These are phyloP conservation scores for Echinometra lucunter DNA, from an alignment of 53 echinoderm and acorn worm genomes.

Conservation along the genomic window DNA sequence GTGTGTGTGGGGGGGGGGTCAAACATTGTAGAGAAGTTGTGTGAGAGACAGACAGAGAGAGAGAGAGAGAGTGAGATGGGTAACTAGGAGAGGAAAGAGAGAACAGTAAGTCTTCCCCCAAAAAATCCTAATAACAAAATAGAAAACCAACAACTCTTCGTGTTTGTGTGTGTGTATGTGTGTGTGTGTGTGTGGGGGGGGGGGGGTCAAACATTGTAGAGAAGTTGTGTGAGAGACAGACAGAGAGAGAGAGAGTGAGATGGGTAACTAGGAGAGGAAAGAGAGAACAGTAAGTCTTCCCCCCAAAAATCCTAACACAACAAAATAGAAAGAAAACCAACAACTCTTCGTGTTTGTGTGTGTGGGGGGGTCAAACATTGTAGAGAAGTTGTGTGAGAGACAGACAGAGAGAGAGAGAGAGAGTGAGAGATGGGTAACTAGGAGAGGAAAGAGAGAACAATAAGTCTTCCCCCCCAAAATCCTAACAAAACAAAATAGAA, in stretches of 20 bases:
- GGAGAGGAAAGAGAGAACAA: not conserved
- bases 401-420: not conserved
- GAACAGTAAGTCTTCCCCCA: too few relatives aligned
- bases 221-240: not conserved
- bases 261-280: not conserved
- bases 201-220: too few relatives aligned
- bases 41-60: not conserved
- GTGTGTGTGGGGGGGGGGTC: not conserved
- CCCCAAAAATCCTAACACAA: not conserved
- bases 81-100: not conserved
- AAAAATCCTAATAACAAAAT: too few relatives aligned
- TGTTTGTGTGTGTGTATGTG: too few relatives aligned
- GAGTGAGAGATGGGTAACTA: not conserved
- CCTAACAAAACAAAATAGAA: not conserved
- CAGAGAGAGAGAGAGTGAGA: not conserved
- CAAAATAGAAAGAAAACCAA: not conserved
- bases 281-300: not conserved
- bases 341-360: not conserved
- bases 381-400: not conserved
- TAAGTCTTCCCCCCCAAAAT: not conserved
- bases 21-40: not conserved
- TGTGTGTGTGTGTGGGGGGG: too few relatives aligned
- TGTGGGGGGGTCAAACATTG: too few relatives aligned
- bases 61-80: not conserved
- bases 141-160: too few relatives aligned